These are phyloP conservation scores for Osmoderma eremita DNA, from an alignment of 2,888 invertebrate genomes.

Conservation along the genomic window DNA sequence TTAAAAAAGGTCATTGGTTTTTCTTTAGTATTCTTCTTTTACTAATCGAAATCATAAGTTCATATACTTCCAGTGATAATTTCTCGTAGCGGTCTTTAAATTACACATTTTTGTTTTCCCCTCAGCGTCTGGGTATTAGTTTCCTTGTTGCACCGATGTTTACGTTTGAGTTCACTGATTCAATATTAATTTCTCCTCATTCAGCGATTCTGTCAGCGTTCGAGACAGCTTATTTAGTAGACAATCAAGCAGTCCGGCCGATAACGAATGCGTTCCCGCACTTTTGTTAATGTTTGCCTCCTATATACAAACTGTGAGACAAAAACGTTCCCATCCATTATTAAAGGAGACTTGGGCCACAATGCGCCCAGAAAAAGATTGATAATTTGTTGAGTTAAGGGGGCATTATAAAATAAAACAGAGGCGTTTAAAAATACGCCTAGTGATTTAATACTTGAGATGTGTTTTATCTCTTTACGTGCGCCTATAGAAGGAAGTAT, in stretches of 20 bases:
- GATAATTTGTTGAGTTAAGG: slow-evolving; percentile 44
- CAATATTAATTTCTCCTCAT: slow-evolving; percentile 40
- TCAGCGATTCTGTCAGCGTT: slow-evolving; percentile 34
- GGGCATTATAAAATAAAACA: slow-evolving; percentile 44
- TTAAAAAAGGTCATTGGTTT: no score
- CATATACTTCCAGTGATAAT: no score
- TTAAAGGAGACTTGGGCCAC: slow-evolving; percentile 30
- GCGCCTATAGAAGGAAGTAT: slow-evolving; percentile 25
- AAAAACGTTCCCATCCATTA: slow-evolving; percentile 38
- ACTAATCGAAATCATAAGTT: no score
- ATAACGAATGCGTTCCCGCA: slow-evolving; percentile 39
- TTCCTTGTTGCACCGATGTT: slow-evolving; percentile 23
- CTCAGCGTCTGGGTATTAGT: neutral
- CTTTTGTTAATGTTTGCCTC: slow-evolving; percentile 38
- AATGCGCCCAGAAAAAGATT: slow-evolving; percentile 39
- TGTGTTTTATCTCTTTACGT: slow-evolving; percentile 38
- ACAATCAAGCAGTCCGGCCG: slow-evolving; percentile 37
- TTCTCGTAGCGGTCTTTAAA: neutral
- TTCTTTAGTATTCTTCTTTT: no score
- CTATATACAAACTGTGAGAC: slow-evolving; percentile 40
- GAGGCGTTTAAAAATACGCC: slow-evolving; percentile 42
- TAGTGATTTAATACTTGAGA: slow-evolving; percentile 42
- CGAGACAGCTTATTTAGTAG: slow-evolving; percentile 40
- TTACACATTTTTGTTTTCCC: slow-evolving; percentile 1
- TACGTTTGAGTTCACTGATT: slow-evolving; percentile 31